phyloP scores from a whole-genome alignment of 2,888 invertebrate species.

The Keiferia lycopersicella region DNA sequence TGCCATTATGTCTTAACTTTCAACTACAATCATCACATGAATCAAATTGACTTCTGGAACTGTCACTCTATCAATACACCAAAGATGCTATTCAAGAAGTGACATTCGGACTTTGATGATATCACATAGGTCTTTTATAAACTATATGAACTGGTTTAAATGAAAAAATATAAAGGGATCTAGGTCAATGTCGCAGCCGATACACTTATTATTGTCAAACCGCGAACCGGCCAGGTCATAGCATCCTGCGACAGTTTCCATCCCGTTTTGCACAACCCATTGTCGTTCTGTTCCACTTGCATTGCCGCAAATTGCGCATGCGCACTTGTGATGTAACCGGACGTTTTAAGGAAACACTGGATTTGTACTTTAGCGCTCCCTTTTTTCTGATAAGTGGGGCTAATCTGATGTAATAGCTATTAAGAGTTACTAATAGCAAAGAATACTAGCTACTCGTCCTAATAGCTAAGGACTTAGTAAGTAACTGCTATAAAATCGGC shows the following conservation, averaged over 20 bases:
- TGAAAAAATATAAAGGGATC: not conserved
- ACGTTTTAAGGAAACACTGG: slow-evolving; percentile 35
- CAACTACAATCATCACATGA: too few species aligned
- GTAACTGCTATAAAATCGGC: not conserved
- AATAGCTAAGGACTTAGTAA: not conserved
- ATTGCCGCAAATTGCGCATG: slow-evolving; percentile 52
- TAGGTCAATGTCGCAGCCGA: slow-evolving; percentile 31
- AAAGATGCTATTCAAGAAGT: too few species aligned
- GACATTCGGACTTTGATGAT: too few species aligned
- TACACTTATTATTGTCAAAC: slow-evolving; percentile 40
- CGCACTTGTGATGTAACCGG: slow-evolving; percentile 38
- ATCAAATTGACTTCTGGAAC: too few species aligned
- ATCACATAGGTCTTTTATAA: too few species aligned
- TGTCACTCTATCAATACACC: too few species aligned
- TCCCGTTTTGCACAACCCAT: slow-evolving; percentile 61
- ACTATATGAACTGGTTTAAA: not conserved
- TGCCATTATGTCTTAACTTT: too few species aligned
- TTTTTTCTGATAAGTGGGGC: slow-evolving; percentile 12
- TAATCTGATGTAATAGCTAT: slow-evolving; percentile 31
- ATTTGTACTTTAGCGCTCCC: slow-evolving; percentile 25
- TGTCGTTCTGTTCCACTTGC: slow-evolving; percentile 71
- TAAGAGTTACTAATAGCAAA: not conserved
- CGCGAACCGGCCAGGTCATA: slow-evolving; percentile 37
- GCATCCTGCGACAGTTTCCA: slow-evolving; percentile 60
- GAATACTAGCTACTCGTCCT: not conserved